Base-by-base conservation (phyloP, 2,888 invertebrate species). In the Frankliniella fusca region DNA sequence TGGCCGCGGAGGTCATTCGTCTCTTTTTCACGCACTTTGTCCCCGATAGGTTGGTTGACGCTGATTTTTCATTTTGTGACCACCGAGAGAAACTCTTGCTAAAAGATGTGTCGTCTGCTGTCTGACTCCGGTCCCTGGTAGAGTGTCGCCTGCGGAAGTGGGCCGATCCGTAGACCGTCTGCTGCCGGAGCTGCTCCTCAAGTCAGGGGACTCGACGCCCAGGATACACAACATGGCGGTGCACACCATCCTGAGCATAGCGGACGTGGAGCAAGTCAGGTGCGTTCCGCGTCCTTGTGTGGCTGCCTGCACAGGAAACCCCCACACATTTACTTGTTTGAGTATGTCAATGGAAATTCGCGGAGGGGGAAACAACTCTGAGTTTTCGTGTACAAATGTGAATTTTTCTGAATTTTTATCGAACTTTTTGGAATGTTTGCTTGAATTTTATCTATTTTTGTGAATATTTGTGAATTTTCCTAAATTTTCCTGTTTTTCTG, bases 121-220 rank as follows among this genome's bases (percentile, higher is more conserved):
- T n/a, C n/a, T n/a, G n/a, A n/a, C n/a, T n/a, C 38, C 38, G 38
- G 5, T 5, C 38, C 84, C 82, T 85, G 86, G 5, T 86, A 95
- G 96, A 86, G 95, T 96, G 20, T 93, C 95, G 3, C 92, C 93
- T 38, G 93, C 94, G 18, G 96, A 97, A 88, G 93, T 95, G 48
- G 92, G 94, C 0, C 90, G 95, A 81, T 94, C 95, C 85, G 91
- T 96, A 28, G 96, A 97, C 88, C 93, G 95, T 85, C 87, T 96
- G 79, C 87, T 96, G 76, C 96, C 96, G 0, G 96, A 96, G 87
- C 88, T 97, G 81, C 88, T 96, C 80, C 92, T 94, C 0, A 95
- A 96, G 85, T 94, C 95, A 70, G 96, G 96, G 0, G 97, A 97
- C 88, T 94, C 95, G 0, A 95, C 95, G 0, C 94, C 95, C 0